Evolutionary conservation across 2,113 vertebrate genomes (phyloP).

Genomic region (Corvus hawaiiensis): DNA sequence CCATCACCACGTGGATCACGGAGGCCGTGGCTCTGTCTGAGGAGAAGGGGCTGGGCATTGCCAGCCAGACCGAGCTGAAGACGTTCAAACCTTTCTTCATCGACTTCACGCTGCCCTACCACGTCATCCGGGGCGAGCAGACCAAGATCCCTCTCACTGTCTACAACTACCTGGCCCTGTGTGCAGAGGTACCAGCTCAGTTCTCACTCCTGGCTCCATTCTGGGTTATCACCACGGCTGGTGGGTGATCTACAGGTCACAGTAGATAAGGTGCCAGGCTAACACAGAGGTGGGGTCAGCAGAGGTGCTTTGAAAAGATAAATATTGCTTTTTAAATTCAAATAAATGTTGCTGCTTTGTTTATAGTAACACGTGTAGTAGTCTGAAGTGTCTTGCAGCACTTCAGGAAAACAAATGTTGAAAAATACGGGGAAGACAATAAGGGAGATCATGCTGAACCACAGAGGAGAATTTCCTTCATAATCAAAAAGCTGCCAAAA

Average conservation of each 20-base stretch:
- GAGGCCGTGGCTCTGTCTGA: conserved; percentile 82
- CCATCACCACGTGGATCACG: conserved; percentile 90
- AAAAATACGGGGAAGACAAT: neutral
- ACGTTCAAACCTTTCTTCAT: conserved; percentile 91
- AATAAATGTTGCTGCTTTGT: neutral
- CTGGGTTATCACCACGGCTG: neutral
- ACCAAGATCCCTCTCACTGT: conserved; percentile 86
- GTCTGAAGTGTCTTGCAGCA: neutral
- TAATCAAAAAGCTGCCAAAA: neutral
- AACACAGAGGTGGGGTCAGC: neutral
- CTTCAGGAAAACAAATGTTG: neutral
- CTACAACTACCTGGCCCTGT: conserved; percentile 86
- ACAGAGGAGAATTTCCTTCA: neutral
- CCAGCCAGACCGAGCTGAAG: conserved; percentile 73
- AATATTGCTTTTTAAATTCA: neutral
- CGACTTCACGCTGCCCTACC: conserved; percentile 85
- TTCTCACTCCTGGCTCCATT: rapidly evolving
- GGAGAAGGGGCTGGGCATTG: conserved; percentile 80
- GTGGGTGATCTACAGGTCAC: neutral
- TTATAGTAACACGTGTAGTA: neutral
- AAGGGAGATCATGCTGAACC: neutral
- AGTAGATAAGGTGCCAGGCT: neutral
- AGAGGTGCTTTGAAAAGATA: neutral
- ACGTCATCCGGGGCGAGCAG: conserved; percentile 86
- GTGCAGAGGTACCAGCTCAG: conserved; percentile 75